Base-by-base conservation (phyloP, 2,888 invertebrate genomes). In the Listrodromus nycthemerus region DNA sequence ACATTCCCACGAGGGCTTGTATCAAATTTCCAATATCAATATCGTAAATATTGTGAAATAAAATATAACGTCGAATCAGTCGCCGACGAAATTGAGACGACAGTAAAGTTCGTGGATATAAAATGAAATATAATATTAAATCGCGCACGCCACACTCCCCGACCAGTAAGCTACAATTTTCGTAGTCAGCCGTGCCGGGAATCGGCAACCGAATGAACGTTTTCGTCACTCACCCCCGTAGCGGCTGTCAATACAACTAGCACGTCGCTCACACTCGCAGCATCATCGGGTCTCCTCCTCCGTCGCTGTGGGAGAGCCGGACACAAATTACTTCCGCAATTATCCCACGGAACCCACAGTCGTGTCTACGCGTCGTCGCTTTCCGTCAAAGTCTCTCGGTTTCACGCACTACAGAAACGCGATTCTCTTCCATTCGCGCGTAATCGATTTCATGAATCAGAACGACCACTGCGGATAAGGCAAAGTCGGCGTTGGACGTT, bases 311-410 rank as follows among this genome's bases (percentile, higher is more conserved):
- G 81, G 77, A 75, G 81, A 41, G 65, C 81, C 70, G 48, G 66
- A 76, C 78, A 81, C 84, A 84, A 84, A 84, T 84, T 84, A 84
- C 84, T 84, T 84, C 84, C 84, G 84, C 78, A 84, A 81, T 84
- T 84, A 84, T 84, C 77, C 78, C 65, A 48, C 33, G 52, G 45
- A 78, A 48, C 84, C 69, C 58, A n/a, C 74, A 73, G 77, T 84
- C 78, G 80, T 81, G 80, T 84, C 81, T 74, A 70, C 84, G 84
- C 81, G 74, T 84, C 74, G 78, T 81, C 84, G 81, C 74, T 74
- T 84, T 77, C 74, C 78, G 81, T 84, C 84, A 84, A 84, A 84
- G 77, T 84, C 81, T 19, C 65, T 24, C 19, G 33, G 21, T 69
- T 24, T 0, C n/a, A 67, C 65, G 74, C n/a, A 63, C 30, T 13